These are phyloP conservation scores for Tetramorium simillimum DNA, from an alignment of 1,140 invertebrate species.

Conservation along the genomic window DNA sequence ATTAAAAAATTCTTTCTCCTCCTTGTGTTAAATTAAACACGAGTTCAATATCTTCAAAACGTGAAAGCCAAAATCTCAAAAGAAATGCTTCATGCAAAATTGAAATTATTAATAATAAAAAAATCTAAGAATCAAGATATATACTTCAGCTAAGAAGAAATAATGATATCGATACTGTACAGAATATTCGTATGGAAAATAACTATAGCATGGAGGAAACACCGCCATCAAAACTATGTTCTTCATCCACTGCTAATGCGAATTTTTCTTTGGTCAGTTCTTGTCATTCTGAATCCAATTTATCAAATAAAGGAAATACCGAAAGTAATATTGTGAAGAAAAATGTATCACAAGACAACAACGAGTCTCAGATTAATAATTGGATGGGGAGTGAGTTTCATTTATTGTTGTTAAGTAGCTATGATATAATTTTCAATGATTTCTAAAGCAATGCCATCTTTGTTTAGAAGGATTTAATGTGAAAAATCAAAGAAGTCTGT, in stretches of 20 bases:
- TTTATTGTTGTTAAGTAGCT: background rate
- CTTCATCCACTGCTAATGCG: background rate
- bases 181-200: no score
- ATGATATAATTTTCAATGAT: background rate
- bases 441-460: background rate
- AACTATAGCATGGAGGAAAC: background rate
- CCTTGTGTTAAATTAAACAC: background rate
- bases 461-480: background rate
- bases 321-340: background rate
- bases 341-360: background rate
- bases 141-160: background rate
- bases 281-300: background rate
- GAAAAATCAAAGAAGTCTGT: background rate
- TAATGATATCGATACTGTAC: no score
- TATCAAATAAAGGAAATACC: background rate
- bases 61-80: background rate
- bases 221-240: background rate
- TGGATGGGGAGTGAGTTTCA: background rate
- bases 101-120: background rate
- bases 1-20: background rate
- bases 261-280: background rate
- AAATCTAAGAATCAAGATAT: background rate
- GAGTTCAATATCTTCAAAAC: background rate
- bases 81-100: background rate
- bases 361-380: background rate